Base-by-base conservation (phyloP, 2,888 invertebrate genomes). In the Pseudoips prasinana region DNA sequence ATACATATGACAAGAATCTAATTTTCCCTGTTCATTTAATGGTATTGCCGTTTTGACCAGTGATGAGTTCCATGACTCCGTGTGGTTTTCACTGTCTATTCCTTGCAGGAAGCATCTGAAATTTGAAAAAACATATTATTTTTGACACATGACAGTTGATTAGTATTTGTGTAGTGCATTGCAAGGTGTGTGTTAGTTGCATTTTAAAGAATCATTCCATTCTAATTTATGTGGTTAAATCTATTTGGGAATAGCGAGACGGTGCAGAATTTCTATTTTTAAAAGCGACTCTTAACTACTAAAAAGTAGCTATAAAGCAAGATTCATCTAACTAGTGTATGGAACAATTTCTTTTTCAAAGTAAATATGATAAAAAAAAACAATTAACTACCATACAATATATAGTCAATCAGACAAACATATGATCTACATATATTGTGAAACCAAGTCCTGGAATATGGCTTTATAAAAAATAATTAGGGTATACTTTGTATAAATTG, bases 1-100 rank as follows among this genome's bases (percentile, higher is more conserved):
- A 35, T 81, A 86, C 72, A 93, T 86, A 25, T 74, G 78, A 58
- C 95, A 95, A 0, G 91, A 91, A 34, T 94, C 93, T 29, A 92
- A 66, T 26, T 87, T 90, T 10, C 92, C 93, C 27, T 88, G 82
- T 10, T 75, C 70, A 45, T 89, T 89, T 10, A 78, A 39, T 0
- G 94, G 94, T 49, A 94, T 92, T 29, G 90, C 88, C 1, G 72
- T 58, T 1, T 82, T 54, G 3, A 93, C 83, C 8, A 74, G 71
- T 1, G 90, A 77, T 0, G 91, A 88, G 57, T 92, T 91, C 90
- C 91, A 92, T 2, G 84, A 73, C 28, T 86, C 78, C 27, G 82
- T 79, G 23, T 89, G 74, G 41, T 82, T 82, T 27, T 75, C 79
- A 45, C 77, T 78, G 48, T 93, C 94, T 30, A 92, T 58, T 25